Evolutionary conservation across 2,113 vertebrate species (phyloP).

Genomic region (Eublepharis macularius): DNA sequence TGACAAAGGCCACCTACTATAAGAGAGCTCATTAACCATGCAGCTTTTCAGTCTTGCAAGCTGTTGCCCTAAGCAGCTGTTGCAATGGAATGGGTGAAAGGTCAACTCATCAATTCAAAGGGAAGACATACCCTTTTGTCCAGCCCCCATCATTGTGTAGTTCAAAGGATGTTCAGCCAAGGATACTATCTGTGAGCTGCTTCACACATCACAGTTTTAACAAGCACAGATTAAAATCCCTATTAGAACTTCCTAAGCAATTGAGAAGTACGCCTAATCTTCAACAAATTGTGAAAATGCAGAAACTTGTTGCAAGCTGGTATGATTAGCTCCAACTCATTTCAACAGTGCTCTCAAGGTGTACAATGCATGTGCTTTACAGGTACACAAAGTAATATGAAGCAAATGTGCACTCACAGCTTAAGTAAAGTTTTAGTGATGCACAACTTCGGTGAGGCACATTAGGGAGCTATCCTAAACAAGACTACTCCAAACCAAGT

Average conservation of each 20-base stretch:
- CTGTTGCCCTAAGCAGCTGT: constrained; percentile 82
- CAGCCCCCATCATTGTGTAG: constrained; percentile 35
- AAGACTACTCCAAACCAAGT: too few relatives aligned
- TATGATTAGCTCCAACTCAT: too few relatives aligned
- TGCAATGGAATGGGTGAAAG: constrained; percentile 66
- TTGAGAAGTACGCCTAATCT: too few relatives aligned
- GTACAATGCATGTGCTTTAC: too few relatives aligned
- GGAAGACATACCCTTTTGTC: constrained; percentile 49
- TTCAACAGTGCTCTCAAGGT: too few relatives aligned
- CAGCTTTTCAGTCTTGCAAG: constrained; percentile 69
- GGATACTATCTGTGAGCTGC: not conserved
- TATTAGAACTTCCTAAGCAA: not conserved
- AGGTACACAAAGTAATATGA: too few relatives aligned
- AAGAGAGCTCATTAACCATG: constrained; percentile 70
- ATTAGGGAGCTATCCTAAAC: too few relatives aligned
- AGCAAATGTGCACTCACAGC: too few relatives aligned
- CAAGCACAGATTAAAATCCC: not conserved
- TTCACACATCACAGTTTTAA: not conserved
- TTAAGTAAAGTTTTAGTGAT: too few relatives aligned
- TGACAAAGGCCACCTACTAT: constrained; percentile 62
- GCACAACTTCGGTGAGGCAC: too few relatives aligned
- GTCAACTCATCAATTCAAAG: constrained; percentile 67
- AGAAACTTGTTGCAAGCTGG: too few relatives aligned
- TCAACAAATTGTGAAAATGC: too few relatives aligned
- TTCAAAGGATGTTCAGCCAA: constrained; percentile 37